Base-by-base conservation (phyloP, 2,797 vertebrate species). In the Hybognathus amarus region DNA sequence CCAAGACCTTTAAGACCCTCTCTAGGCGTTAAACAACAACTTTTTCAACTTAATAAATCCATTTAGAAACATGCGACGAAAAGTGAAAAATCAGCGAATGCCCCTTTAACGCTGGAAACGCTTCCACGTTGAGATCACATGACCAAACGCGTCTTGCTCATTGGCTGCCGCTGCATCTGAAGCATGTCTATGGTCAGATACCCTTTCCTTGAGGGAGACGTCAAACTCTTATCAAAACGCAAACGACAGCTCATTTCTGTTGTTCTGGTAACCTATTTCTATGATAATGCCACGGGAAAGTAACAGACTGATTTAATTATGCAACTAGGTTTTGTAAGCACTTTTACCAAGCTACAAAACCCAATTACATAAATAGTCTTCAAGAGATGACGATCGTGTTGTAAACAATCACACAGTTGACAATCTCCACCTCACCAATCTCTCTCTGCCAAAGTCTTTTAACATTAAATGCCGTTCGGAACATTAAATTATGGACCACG, bases 401-500 rank as follows among this genome's bases (percentile, higher is more conserved):
- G n/a, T 13, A 61, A 61, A 61, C 11, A 27, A 24, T 10, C 20
- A 56, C n/a, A 56, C 3, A 56, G 61, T 63, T 30, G 27, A 30
- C 61, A 17, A 30, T 17, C 61, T 63, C 61, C 61, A 18, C 27
- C 27, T 30, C 13, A 17, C 1, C 0, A 17, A 30, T 3, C 6
- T 30, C 1, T 17, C 24, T 30, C 27, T 63, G 61, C 61, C 13
- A 30, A 63, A 63, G 61, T 30, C 2, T 63, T 17, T 17, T 17
- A 63, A 15, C 15, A 30, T 63, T 30, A 9, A 63, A 63, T 30
- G 6, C 27, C 3, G 27, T 8, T 56, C 30, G 6, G 6, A 77
- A 15, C 2, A 50, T 40, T 59, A 63, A 20, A 77, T 24, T 7
- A 69, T 77, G 75, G 75, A 77, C 40, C 75, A 77, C 38, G 11